These are phyloP conservation scores for Sardinella longiceps DNA, from an alignment of 2,797 vertebrate genomes.

Conservation along the genomic window DNA sequence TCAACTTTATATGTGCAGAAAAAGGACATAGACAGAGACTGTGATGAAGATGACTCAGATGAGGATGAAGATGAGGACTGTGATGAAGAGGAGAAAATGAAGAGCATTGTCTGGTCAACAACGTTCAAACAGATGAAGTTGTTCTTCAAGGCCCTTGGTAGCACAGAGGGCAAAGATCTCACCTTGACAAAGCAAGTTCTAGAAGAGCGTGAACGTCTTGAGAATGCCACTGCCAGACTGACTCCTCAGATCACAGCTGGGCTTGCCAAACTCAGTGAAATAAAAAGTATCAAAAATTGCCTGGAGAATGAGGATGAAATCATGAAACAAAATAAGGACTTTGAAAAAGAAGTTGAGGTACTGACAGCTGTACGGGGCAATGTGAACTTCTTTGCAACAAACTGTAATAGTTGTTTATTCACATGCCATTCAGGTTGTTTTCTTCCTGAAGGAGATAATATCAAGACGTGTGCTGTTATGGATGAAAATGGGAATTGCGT, in stretches of 20 bases:
- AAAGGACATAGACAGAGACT: neutral
- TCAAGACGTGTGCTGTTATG: constrained; percentile 46
- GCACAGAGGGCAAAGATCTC: constrained; percentile 44
- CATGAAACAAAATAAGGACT: constrained; percentile 44
- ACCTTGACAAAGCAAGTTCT: constrained; percentile 46
- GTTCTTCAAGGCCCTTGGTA: constrained; percentile 45
- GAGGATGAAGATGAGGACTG: constrained; percentile 31
- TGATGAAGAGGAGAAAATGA: neutral
- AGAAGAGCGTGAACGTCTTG: constrained; percentile 49
- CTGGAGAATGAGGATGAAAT: constrained; percentile 40
- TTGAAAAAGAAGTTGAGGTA: constrained; percentile 46
- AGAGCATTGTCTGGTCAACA: constrained; percentile 38
- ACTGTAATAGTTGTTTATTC: constrained; percentile 49
- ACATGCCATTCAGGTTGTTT: constrained; percentile 53
- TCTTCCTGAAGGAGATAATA: constrained; percentile 30
- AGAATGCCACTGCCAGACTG: constrained; percentile 39
- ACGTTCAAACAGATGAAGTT: constrained; percentile 47
- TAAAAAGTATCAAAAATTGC: constrained; percentile 32
- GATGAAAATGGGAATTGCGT: constrained; percentile 32
- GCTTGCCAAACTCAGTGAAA: constrained; percentile 45
- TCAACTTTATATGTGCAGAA: constrained; percentile 45
- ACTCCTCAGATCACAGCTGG: constrained; percentile 50
- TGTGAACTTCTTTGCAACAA: constrained; percentile 31
- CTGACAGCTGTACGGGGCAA: constrained; percentile 28
- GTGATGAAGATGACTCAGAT: constrained; percentile 32